Percentiles rank a stretch among this genome's conserved stretches.
Evolutionary conservation across 2,113 vertebrate species (phyloP).

Genomic region (Anguilla rostrata): DNA sequence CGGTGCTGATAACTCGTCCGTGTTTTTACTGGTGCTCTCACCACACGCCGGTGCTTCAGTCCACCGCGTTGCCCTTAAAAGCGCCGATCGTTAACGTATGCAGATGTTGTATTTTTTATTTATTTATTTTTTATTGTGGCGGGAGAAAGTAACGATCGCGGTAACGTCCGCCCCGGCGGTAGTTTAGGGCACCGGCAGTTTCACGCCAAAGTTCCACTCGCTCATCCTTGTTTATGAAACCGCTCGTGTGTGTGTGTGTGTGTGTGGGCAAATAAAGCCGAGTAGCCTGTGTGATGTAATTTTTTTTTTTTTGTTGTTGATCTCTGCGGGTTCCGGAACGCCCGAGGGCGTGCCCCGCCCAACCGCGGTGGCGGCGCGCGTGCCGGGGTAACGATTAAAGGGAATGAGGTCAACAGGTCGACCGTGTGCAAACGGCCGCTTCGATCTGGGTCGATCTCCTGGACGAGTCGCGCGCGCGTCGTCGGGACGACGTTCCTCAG

Average conservation of each 20-base stretch:
- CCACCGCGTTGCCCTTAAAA: background rate
- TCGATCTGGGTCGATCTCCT: no score
- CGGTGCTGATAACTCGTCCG: background rate
- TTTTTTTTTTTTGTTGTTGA: no score
- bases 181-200: background rate
- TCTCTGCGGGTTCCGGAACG: no score
- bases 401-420: no score
- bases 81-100: background rate
- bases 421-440: no score
- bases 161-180: background rate
- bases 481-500: background rate
- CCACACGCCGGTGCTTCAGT: background rate
- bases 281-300: background rate
- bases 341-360: no score
- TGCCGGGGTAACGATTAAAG: no score
- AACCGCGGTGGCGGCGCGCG: no score
- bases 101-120: background rate
- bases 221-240: background rate
- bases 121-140: background rate
- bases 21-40: background rate
- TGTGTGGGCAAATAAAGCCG: background rate
- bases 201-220: background rate
- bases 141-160: background rate
- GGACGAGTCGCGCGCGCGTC: no score
- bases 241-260: no score